Conservation (phyloP, 2,888 invertebrate genomes). For the Cecidostiba fungosa region DNA sequence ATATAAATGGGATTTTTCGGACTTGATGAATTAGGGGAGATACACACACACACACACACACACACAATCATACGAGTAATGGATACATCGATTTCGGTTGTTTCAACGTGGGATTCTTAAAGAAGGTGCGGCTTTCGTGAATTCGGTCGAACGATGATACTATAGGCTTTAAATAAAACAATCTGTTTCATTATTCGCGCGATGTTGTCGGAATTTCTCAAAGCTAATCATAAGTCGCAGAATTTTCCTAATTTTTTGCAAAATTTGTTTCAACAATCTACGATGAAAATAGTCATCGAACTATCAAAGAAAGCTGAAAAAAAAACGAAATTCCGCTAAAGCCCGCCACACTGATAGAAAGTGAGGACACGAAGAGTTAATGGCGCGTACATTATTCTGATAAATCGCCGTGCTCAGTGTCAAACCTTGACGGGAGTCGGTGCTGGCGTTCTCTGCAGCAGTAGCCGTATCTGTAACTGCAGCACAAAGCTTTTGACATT, state of each 20-base stretch:
- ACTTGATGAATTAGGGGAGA: constrained; percentile 38
- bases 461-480: constrained; percentile 60
- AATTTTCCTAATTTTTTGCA: background rate
- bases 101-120: constrained; percentile 18
- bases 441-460: constrained; percentile 28
- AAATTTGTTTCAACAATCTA: background rate
- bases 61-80: constrained; percentile 15
- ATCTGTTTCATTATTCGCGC: background rate
- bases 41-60: constrained; percentile 14
- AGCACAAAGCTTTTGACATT: constrained; percentile 64
- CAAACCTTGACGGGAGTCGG: constrained; percentile 75
- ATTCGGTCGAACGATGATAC: background rate
- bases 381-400: constrained; percentile 79
- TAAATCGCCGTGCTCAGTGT: constrained; percentile 77
- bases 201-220: background rate
- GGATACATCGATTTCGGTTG: constrained; percentile 33
- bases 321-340: constrained; percentile 32
- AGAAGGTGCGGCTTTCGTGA: constrained; percentile 17
- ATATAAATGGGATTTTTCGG: constrained; percentile 58
- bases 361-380: constrained; percentile 75
- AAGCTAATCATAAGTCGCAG: no score
- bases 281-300: background rate
- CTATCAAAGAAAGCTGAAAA: background rate
- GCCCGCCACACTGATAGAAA: constrained; percentile 67
- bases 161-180: background rate